Evolutionary conservation across 2,113 vertebrate species (phyloP).

Genomic region (Corythornis vintsioides): DNA sequence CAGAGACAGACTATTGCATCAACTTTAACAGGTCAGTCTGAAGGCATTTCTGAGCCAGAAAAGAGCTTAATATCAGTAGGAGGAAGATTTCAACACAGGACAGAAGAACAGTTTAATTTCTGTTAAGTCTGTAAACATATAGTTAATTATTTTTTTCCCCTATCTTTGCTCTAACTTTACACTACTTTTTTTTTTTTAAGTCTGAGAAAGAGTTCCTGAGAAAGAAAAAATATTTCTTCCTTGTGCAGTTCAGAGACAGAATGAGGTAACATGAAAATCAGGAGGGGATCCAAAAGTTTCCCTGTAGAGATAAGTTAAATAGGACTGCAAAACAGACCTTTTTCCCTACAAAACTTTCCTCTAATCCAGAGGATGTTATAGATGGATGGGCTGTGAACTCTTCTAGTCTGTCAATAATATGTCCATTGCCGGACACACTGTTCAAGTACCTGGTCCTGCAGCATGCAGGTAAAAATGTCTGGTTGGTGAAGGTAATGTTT

Average conservation of each 20-base stretch:
- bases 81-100: not conserved
- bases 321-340: not conserved
- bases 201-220: not conserved
- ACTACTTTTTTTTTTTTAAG: not conserved
- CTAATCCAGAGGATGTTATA: not conserved
- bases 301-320: not conserved
- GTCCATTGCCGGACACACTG: not conserved
- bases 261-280: not conserved
- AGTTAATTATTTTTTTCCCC: not conserved
- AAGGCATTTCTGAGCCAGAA: not conserved
- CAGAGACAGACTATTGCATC: not conserved
- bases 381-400: not conserved
- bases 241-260: not conserved
- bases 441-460: not conserved
- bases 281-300: not conserved
- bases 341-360: not conserved
- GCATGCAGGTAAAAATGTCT: not conserved
- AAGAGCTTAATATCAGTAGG: not conserved
- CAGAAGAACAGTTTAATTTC: not conserved
- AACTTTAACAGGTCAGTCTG: not conserved
- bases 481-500: not conserved
- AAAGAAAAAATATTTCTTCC: not conserved
- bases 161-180: not conserved
- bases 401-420: not conserved
- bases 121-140: not conserved